Evolutionary conservation across 2,888 invertebrate species (phyloP).

Genomic region (Gasteruption jaculator): DNA sequence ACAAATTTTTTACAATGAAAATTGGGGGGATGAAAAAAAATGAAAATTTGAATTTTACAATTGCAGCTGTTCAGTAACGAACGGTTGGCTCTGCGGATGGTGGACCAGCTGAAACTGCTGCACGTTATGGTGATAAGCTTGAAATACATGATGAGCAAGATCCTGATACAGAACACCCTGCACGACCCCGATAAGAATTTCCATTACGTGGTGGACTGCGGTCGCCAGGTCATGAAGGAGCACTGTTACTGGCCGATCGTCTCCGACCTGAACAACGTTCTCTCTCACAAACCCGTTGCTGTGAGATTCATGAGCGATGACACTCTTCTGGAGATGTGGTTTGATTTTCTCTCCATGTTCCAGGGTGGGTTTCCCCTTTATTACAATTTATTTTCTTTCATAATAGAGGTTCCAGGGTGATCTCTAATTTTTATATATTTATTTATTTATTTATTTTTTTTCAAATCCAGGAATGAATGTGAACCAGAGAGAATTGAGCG

Average conservation of each 20-base stretch:
- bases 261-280: slow-evolving; percentile 92
- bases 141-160: slow-evolving; percentile 89
- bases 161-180: slow-evolving; percentile 80
- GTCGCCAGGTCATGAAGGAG: slow-evolving; percentile 88
- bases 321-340: slow-evolving; percentile 92
- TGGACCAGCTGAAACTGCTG: slow-evolving; percentile 81
- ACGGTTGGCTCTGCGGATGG: slow-evolving; percentile 84
- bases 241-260: slow-evolving; percentile 98
- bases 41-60: background rate
- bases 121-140: slow-evolving; percentile 91
- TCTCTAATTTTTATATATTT: background rate
- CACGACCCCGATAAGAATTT: slow-evolving; percentile 77
- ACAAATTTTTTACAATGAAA: background rate
- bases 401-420: background rate
- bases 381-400: background rate
- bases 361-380: slow-evolving; percentile 63
- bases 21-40: background rate
- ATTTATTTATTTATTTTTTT: slow-evolving; percentile 8
- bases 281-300: slow-evolving; percentile 90
- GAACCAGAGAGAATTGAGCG: slow-evolving; percentile 83
- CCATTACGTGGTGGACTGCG: slow-evolving; percentile 91
- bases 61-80: slow-evolving; percentile 88
- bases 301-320: slow-evolving; percentile 84
- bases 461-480: slow-evolving; percentile 83
- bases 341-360: slow-evolving; percentile 87